Evolutionary conservation across 2,113 vertebrate genomes (phyloP).

Genomic region (Polyodon spathula): DNA sequence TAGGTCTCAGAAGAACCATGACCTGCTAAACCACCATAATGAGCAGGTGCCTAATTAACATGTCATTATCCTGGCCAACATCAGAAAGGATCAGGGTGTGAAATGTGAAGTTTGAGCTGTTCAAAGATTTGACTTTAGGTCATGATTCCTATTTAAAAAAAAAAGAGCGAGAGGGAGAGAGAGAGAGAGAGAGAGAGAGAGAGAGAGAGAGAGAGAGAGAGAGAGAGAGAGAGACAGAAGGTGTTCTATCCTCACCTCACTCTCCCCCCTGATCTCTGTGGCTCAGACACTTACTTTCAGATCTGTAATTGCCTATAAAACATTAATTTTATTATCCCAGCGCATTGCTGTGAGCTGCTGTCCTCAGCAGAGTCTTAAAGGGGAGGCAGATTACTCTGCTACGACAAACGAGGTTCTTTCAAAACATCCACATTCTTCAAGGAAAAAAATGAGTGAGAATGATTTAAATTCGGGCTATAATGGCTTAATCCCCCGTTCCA

Average conservation of each 20-base stretch:
- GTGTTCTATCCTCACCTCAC: neutral
- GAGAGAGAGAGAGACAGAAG: neutral
- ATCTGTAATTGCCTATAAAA: constrained; percentile 49
- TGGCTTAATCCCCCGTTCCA: too few relatives aligned
- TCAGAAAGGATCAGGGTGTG: too few relatives aligned
- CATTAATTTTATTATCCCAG: constrained; percentile 45
- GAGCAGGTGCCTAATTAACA: too few relatives aligned
- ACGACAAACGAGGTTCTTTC: neutral
- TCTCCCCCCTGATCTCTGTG: too few relatives aligned
- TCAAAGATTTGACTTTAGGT: neutral
- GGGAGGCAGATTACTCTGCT: constrained; percentile 20
- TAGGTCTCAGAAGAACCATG: too few relatives aligned
- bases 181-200: neutral
- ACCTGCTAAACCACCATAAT: too few relatives aligned
- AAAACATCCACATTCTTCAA: neutral
- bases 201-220: neutral
- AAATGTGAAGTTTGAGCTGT: too few relatives aligned
- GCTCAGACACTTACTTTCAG: constrained; percentile 26
- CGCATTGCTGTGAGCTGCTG: constrained; percentile 29
- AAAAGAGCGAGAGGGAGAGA: neutral
- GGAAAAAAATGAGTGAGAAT: too few relatives aligned
- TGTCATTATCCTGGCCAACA: too few relatives aligned
- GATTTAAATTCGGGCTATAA: too few relatives aligned
- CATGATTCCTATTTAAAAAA: neutral
- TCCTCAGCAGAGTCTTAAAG: constrained; percentile 13